Evolutionary conservation across 2,113 vertebrate species (phyloP), one percentile per base, ranked within the genome.

Genomic region (Stercorarius parasiticus): DNA sequence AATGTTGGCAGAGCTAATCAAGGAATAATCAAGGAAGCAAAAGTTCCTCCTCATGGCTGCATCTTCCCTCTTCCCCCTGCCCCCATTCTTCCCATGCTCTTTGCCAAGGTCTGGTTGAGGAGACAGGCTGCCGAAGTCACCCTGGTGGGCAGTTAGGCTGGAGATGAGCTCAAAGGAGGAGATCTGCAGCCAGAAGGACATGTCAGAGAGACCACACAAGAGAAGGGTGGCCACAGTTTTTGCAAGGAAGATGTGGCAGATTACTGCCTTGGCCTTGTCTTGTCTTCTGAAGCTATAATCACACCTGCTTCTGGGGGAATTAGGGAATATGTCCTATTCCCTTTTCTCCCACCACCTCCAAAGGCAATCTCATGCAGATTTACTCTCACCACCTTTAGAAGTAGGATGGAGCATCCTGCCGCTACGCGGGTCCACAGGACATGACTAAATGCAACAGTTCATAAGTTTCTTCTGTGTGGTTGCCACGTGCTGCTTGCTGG

Each of bases 391-490:
- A n/a, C 36, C 16, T 67, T 67, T 69, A n/a, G 34, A 78, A 92
- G 32, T 6, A 72, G 6, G 27, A 43, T 40, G 30, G 14, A 86
- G 21, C 18, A 38, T 71, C 17, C 53, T 84, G 16, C 27, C 32
- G 22, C n/a, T 52, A 13, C 0, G 1, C 2, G 1, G 15, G 21
- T 12, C 29, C 58, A 22, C 0, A 2, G 42, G 34, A 73, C 1
- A 0, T 73, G 71, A 38, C 15, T 76, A 30, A 38, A 26, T 30
- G 20, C 67, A 82, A 38, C 14, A 4, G 36, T 26, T 90, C 53
- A 17, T 78, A 21, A 61, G 47, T 82, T 82, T 47, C 59, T 34
- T 67, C 65, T 25, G 23, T 58, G 67, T 32, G 55, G 53, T 7
- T 36, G 26, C 69, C 50, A 50, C 5, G 1, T 40, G 42, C 42